Percentiles rank a stretch among this genome's conserved stretches.
These are phyloP conservation scores for Ichneumoninae sp. DNA, from an alignment of 2,888 invertebrate genomes.

Conservation along the genomic window DNA sequence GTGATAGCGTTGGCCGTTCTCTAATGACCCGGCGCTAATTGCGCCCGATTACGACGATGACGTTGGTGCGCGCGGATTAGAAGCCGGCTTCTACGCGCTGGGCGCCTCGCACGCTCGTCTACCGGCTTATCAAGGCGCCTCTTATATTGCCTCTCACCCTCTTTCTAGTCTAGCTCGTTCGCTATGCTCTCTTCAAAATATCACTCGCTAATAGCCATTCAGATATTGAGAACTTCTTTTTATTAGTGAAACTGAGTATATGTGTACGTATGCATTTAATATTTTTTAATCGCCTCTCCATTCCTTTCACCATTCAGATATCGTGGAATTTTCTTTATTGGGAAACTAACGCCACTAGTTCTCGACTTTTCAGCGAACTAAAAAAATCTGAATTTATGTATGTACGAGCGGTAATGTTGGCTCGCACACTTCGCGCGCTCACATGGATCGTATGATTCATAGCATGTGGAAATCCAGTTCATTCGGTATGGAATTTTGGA, in stretches of 20 bases:
- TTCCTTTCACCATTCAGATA: not conserved
- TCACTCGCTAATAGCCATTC: not conserved
- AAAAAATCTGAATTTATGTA: not conserved
- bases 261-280: no score
- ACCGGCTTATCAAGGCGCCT: slow-evolving; percentile 17
- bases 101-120: slow-evolving; percentile 4
- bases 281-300: not conserved
- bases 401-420: no score
- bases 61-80: slow-evolving; percentile 41
- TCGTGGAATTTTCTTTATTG: no score
- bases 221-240: not conserved
- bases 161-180: not conserved
- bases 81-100: not conserved
- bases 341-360: no score
- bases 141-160: slow-evolving; percentile 10
- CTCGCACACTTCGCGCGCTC: no score
- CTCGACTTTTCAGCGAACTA: not conserved
- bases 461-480: no score
- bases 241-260: no score
- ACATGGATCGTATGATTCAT: no score
- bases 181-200: not conserved
- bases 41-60: slow-evolving; percentile 64
- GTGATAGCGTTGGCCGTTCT: slow-evolving; percentile 38
- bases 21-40: slow-evolving; percentile 69
- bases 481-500: no score